These are phyloP conservation scores for Otus scops DNA, from an alignment of 2,797 vertebrate species.

Conservation along the genomic window DNA sequence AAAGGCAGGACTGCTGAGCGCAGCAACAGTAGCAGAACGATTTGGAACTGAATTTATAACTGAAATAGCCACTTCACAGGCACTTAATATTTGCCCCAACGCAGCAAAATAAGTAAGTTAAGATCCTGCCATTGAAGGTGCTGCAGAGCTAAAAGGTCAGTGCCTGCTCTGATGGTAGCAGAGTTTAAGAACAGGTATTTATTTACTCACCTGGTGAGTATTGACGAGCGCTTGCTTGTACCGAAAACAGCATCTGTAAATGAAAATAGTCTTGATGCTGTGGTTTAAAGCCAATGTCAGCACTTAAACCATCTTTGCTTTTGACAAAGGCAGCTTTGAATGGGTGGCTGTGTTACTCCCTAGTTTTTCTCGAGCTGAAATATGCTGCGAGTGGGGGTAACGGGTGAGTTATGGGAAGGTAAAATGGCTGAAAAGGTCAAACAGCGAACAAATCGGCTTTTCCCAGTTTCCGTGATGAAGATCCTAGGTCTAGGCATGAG, in stretches of 20 bases:
- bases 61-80: not conserved
- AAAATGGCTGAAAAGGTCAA: accelerated
- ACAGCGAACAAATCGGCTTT: accelerated
- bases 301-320: accelerated
- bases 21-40: accelerated
- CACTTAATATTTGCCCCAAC: accelerated
- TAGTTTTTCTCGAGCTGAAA: not conserved
- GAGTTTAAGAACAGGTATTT: not conserved
- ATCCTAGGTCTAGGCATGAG: accelerated
- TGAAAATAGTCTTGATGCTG: accelerated
- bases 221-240: not conserved
- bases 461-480: accelerated
- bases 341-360: accelerated
- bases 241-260: too few relatives aligned
- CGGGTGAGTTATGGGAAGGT: accelerated
- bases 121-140: not conserved
- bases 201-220: not conserved
- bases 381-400: accelerated
- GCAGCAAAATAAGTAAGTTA: too few relatives aligned
- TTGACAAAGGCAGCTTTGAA: too few relatives aligned
- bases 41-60: not conserved
- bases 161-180: accelerated
- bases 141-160: accelerated
- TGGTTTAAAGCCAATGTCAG: accelerated
- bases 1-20: not conserved